These are phyloP conservation scores for Pitangus sulphuratus DNA, from an alignment of 2,797 vertebrate genomes.

Conservation along the genomic window DNA sequence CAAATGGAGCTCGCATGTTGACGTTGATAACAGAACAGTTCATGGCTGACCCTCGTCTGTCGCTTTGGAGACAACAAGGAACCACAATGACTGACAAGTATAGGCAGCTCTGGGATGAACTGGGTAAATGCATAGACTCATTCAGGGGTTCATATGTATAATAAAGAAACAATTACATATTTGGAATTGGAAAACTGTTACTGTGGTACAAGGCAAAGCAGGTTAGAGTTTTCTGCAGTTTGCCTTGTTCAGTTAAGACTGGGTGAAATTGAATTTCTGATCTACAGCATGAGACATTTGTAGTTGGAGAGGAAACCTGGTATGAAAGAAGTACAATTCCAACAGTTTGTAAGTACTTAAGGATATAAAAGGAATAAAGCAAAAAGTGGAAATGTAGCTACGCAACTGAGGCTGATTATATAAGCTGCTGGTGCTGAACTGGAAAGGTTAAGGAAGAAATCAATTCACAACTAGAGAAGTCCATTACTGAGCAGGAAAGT, in stretches of 20 bases:
- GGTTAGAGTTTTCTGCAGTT: neutral
- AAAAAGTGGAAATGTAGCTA: neutral
- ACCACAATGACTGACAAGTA: slow-evolving; percentile 98
- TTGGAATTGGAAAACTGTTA: neutral
- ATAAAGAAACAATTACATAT: neutral
- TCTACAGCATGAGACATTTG: neutral
- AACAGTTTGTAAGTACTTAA: neutral
- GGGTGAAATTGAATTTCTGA: neutral
- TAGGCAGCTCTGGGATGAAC: slow-evolving; percentile 96
- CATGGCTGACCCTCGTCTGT: slow-evolving; percentile 95
- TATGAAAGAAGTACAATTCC: neutral
- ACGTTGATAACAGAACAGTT: slow-evolving; percentile 97
- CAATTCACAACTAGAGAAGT: rapidly evolving
- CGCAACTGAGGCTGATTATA: neutral
- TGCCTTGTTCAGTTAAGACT: neutral
- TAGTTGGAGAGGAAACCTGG: neutral
- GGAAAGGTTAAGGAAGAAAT: neutral
- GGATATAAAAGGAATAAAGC: neutral
- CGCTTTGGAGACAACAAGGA: slow-evolving; percentile 97
- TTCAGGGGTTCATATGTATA: neutral
- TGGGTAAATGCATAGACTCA: slow-evolving; percentile 83
- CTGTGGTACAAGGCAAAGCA: neutral
- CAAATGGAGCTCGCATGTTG: slow-evolving; percentile 95
- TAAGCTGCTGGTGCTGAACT: neutral
- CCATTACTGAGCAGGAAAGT: neutral